Evolutionary conservation across 2,888 invertebrate genomes (phyloP).

Genomic region (Cyclophora albipunctata): DNA sequence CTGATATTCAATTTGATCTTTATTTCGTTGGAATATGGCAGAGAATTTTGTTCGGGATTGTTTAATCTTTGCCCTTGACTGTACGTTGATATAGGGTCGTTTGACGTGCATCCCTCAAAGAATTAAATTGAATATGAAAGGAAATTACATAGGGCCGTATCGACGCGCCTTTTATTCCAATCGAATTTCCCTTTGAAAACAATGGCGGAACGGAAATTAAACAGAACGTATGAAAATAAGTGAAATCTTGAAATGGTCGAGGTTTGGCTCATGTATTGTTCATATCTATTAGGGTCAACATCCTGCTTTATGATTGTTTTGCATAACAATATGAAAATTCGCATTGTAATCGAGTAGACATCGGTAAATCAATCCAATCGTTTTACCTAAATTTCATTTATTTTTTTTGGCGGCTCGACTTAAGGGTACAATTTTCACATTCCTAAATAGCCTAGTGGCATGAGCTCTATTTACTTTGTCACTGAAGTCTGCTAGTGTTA

Average conservation of each 20-base stretch:
- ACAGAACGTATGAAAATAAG: slow-evolving; percentile 55
- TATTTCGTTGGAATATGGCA: too few species aligned
- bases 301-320: neutral
- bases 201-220: slow-evolving; percentile 69
- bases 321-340: neutral
- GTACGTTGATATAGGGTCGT: slow-evolving; percentile 25
- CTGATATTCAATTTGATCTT: too few species aligned
- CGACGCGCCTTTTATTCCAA: slow-evolving; percentile 55
- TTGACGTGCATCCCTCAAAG: slow-evolving; percentile 53
- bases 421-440: too few species aligned
- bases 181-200: slow-evolving; percentile 66
- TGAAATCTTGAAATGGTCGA: slow-evolving; percentile 43
- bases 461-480: too few species aligned
- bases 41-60: too few species aligned
- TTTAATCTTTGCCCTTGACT: too few species aligned
- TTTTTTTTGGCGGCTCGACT: neutral
- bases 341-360: neutral
- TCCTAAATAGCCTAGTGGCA: too few species aligned
- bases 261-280: slow-evolving; percentile 24
- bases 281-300: slow-evolving; percentile 2
- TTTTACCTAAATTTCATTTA: neutral
- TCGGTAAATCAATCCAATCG: neutral
- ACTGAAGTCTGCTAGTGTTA: too few species aligned
- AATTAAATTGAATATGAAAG: slow-evolving; percentile 64
- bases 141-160: slow-evolving; percentile 65